phyloP scores from a whole-genome alignment of 2,888 invertebrate species.

The Margaritifera margaritifera region DNA sequence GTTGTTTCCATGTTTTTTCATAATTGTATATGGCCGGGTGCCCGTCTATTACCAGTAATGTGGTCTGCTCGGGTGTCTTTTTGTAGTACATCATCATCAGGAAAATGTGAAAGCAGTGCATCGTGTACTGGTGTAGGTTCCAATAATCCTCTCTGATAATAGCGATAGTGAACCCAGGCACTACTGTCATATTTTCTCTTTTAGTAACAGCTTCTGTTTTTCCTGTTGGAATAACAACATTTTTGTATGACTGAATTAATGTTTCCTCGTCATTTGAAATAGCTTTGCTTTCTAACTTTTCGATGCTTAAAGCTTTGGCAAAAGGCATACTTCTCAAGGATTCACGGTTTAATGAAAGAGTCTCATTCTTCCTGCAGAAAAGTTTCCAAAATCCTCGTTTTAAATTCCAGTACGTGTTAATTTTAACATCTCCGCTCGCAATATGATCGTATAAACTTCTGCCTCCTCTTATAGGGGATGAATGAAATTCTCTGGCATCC shows the following conservation, averaged over 20 bases:
- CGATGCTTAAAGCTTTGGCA: no score
- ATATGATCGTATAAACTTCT: no score
- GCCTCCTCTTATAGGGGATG: no score
- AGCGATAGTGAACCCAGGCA: slow-evolving; percentile 19
- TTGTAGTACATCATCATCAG: slow-evolving; percentile 36
- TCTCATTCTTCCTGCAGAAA: slow-evolving; percentile 7
- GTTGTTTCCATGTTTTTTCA: slow-evolving; percentile 50
- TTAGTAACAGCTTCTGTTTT: no score
- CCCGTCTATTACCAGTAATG: slow-evolving; percentile 57
- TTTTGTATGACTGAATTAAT: no score
- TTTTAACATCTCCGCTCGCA: no score
- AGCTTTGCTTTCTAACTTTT: no score
- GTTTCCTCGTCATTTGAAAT: no score
- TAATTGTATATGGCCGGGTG: slow-evolving; percentile 50
- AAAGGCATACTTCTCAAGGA: no score
- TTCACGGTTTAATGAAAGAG: no score
- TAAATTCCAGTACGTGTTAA: slow-evolving; percentile 28
- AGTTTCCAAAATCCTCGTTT: slow-evolving; percentile 34
- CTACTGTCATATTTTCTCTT: no score
- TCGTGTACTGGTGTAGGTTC: slow-evolving; percentile 46
- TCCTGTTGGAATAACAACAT: no score
- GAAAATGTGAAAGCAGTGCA: slow-evolving; percentile 45
- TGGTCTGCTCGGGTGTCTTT: slow-evolving; percentile 35
- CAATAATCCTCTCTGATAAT: slow-evolving; percentile 48
- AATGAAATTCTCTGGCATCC: slow-evolving; percentile 3